Base-by-base conservation (phyloP, 2,113 vertebrate species). In the Calidris pygmaea region DNA sequence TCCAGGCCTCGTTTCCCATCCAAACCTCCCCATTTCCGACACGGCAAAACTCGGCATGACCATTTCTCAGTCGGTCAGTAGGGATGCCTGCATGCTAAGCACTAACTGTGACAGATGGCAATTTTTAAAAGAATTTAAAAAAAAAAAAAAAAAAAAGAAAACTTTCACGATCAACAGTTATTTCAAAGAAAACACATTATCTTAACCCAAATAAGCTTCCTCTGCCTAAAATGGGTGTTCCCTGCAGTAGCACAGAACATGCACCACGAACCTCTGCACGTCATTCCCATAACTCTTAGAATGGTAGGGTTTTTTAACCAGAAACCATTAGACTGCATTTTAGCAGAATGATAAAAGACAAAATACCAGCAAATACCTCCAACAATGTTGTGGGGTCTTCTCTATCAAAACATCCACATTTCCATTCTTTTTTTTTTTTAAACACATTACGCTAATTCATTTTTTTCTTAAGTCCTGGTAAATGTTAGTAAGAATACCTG, bases 131-230 rank as follows among this genome's bases (percentile, higher is more conserved):
- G 11, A 26, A 47, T 30, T 53, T 10, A 82, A 62, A 60, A n/a
- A 19, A 73, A 47, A 5, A 0, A 47, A 5, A 0, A 39, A 26
- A 4, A 14, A 2, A 6, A 32, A 9, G 2, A 22, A 66, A 71
- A 10, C 3, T 8, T 32, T 50, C 15, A 35, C 3, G 7, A 9
- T 70, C 48, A 80, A 80, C 21, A 53, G 52, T n/a, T 76, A 76
- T 56, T 88, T 88, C 62, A 92, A 73, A 77, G 39, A 73, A 80
- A 82, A 39, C 4, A 43, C 3, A 2, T 47, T 67, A 71, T 29
- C 52, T 71, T 78, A 79, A 89, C 5, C 14, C 48, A 72, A 50
- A 65, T 0, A 0, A 83, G 35, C 30, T 65, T 2, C 32, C 30
- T 83, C 65, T 45, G 37, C 19, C 48, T 66, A 55, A 82, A 87